Evolutionary conservation across 2,888 invertebrate genomes (phyloP).

Genomic region (Zootermopsis nevadensis): DNA sequence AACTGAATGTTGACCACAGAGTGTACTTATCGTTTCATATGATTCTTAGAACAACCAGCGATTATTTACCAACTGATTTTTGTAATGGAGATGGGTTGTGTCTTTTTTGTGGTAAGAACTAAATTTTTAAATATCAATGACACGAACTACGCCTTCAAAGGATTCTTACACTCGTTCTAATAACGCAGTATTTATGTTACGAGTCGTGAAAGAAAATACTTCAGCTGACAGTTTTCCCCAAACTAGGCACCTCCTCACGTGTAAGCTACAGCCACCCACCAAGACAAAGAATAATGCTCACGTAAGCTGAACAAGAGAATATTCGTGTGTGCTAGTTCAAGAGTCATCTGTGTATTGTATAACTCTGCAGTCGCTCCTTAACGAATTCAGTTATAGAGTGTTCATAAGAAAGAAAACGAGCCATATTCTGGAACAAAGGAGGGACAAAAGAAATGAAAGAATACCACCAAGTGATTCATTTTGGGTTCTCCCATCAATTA

Average conservation of each 20-base stretch:
- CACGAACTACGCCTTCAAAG: too few relatives aligned
- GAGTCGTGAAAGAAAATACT: background rate
- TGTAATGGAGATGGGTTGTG: too few relatives aligned
- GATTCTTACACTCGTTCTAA: too few relatives aligned
- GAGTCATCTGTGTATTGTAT: background rate
- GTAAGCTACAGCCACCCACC: slow-evolving; percentile 5
- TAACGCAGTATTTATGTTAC: background rate
- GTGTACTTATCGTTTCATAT: too few relatives aligned
- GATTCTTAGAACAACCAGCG: too few relatives aligned
- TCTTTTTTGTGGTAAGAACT: too few relatives aligned
- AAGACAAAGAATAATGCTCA: background rate
- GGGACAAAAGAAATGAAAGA: background rate
- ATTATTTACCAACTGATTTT: too few relatives aligned
- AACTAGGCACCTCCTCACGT: background rate
- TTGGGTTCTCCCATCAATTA: background rate
- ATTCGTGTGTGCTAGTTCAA: background rate
- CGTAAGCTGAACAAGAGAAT: background rate
- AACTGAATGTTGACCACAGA: too few relatives aligned
- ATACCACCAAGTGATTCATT: background rate
- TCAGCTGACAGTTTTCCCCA: background rate
- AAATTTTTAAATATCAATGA: too few relatives aligned
- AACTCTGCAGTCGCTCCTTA: background rate
- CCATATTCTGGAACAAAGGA: background rate
- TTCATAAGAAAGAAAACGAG: background rate
- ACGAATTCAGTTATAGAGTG: background rate